Evolutionary conservation across 2,113 vertebrate species (phyloP).

Genomic region (Ibidorhyncha struthersii): DNA sequence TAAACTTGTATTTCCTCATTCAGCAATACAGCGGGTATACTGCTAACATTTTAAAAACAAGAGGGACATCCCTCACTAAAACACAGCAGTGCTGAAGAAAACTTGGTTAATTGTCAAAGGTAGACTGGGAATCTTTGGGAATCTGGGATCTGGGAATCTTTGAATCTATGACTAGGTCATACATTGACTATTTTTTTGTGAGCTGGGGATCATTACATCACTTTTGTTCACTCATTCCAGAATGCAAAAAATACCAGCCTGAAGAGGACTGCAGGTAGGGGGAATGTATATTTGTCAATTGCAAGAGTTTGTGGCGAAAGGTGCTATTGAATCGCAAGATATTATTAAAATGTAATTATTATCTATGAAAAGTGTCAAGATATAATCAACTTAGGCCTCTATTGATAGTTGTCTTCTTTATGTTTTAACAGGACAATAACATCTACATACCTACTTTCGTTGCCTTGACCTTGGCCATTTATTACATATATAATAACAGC

Average conservation of each 20-base stretch:
- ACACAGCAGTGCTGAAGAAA: neutral
- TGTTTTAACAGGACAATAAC: neutral
- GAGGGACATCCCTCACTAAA: neutral
- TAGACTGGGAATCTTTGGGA: neutral
- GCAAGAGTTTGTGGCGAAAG: neutral
- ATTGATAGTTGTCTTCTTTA: neutral
- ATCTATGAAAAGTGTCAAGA: neutral
- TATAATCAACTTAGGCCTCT: neutral
- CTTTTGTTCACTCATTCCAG: neutral
- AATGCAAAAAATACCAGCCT: neutral
- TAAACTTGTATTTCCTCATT: neutral
- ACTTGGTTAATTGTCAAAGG: neutral
- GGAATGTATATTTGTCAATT: neutral
- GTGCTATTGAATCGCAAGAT: neutral
- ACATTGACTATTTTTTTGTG: neutral
- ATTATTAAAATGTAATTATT: neutral
- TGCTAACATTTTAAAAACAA: neutral
- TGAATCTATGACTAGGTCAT: neutral
- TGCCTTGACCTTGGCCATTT: neutral
- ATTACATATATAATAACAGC: neutral
- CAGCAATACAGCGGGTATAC: neutral
- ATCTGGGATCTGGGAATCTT: neutral
- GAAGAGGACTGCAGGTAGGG: neutral
- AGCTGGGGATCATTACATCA: rapidly evolving
- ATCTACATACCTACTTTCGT: neutral